Base-by-base conservation (phyloP, 2,113 vertebrate species). In the Scophthalmus maximus region DNA sequence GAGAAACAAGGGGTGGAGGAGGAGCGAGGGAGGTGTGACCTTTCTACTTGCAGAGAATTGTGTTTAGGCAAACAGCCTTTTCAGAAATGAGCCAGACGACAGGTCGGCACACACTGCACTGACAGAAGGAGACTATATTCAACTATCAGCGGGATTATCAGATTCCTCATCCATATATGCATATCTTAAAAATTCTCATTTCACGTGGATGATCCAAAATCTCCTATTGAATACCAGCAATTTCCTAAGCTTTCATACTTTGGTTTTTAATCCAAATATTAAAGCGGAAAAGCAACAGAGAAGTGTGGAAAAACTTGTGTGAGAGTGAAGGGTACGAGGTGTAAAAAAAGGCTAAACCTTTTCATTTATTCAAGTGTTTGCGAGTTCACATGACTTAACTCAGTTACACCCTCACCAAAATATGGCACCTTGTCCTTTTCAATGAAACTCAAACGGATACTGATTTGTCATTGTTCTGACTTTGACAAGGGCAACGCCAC, bases 11-110 rank as follows among this genome's bases (percentile, higher is more conserved):
- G 68, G n/a, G 72, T 47, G 76, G 26, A 72, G 67, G 10, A 20
- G 53, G 70, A 68, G 71, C 30, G 74, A 69, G 76, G 67, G 27
- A 17, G 29, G 94, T 87, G 94, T 96, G 94, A 96, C 94, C 94
- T 96, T 96, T 95, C 91, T 89, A 89, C 86, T 85, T 81, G 82
- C 82, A 86, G 82, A 93, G 91, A 91, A 94, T 93, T 89, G 93
- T 94, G 94, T 94, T 95, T 94, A 94, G 95, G 93, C 93, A 95
- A 96, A 95, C 94, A 96, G 93, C 90, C 86, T 94, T n/a, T 92
- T 94, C 88, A 92, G 87, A 93, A 91, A 92, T 91, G 93, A 95
- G 92, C 92, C 92, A 91, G 73, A 92, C 77, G 86, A 92, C 87
- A 88, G 88, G 68, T 86, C 78, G 90, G 87, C 92, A 93, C 86